A percentile compares a stretch with the other conserved stretches of the same genome.
These are phyloP conservation scores for Oncorhynchus clarkii DNA, from an alignment of 2,113 vertebrate species.

Conservation along the genomic window DNA sequence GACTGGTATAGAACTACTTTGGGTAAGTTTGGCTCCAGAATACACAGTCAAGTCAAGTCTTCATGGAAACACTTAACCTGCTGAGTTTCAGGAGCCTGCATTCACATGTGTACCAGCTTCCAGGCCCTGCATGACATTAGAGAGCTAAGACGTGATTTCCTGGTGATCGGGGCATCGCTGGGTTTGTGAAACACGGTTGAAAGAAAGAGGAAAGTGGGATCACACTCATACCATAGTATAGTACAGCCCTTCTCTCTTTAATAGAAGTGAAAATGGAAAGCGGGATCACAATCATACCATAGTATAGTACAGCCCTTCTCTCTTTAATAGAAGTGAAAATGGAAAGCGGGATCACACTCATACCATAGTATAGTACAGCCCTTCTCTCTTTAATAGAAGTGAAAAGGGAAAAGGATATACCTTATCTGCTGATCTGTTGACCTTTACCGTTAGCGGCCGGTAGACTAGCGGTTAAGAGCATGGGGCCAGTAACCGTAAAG, in stretches of 20 bases:
- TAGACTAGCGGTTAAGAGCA: too few relatives aligned
- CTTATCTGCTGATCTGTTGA: neutral
- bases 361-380: too few relatives aligned
- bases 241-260: neutral
- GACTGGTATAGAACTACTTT: conserved; percentile 37
- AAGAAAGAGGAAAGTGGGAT: conserved; percentile 46
- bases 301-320: too few relatives aligned
- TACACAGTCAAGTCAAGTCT: conserved; percentile 35
- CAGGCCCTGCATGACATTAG: conserved; percentile 60
- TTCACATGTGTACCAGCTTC: conserved; percentile 65
- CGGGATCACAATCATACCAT: too few relatives aligned
- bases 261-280: conserved; percentile 6
- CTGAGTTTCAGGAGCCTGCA: conserved; percentile 54
- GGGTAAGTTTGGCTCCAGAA: conserved; percentile 36
- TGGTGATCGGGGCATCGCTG: conserved; percentile 46
- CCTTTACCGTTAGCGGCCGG: neutral
- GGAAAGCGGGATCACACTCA: too few relatives aligned
- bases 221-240: conserved; percentile 32
- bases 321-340: too few relatives aligned
- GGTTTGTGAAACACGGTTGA: conserved; percentile 48
- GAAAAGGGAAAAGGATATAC: conserved; percentile 11
- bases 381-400: too few relatives aligned
- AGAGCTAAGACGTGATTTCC: conserved; percentile 65
- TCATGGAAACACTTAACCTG: conserved; percentile 73
- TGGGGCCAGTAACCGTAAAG: too few relatives aligned